Base-by-base conservation (phyloP, 92 coral and sea anemone genomes). In the Palythoa grandis region DNA sequence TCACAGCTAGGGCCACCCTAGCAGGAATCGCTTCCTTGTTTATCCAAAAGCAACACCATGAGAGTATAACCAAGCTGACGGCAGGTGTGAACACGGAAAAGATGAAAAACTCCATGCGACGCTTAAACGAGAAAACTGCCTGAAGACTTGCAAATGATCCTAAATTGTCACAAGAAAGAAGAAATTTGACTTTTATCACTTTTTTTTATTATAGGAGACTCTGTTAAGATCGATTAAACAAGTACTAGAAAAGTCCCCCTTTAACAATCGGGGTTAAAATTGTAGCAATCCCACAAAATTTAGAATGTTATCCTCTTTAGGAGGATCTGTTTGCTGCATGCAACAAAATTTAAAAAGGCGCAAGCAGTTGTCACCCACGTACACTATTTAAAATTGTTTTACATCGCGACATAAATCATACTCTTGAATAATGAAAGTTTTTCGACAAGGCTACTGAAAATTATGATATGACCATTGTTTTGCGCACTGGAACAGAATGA, bases 11-110 rank as follows among this genome's bases (percentile, higher is more conserved):
- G 17, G 95, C 88, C 53, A 92, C 91, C 58, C 95, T 86, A 57
- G 90, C 93, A 12, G 91, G 91, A 60, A 92, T 85, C 50, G 90
- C 91, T 71, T 88, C 95, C 69, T 86, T 89, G 74, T 63, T 89
- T 25, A 92, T 92, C 95, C 95, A 92, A 87, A 92, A 92, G 54
- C 90, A 90, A 67, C 90, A 88, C 95, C 95, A 92, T 13, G 92
- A 89, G 35, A 92, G 76, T 13, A 92, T 86, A 11, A 92, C 95
- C 35, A 92, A 74, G 14, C 88, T 90, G 22, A 91, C 79, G 25
- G 93, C 87, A 5, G 95, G 95, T 70, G 89, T 86, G 80, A 82
- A 89, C 52, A 90, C 83, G 54, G 91, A 87, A 70, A 93, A 87
- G 66, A 90, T 86, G 82, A 90, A 93, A 63, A 90, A 91, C 40